Conservation (phyloP, 2,797 vertebrate genomes). For the Rallus crepitans region DNA sequence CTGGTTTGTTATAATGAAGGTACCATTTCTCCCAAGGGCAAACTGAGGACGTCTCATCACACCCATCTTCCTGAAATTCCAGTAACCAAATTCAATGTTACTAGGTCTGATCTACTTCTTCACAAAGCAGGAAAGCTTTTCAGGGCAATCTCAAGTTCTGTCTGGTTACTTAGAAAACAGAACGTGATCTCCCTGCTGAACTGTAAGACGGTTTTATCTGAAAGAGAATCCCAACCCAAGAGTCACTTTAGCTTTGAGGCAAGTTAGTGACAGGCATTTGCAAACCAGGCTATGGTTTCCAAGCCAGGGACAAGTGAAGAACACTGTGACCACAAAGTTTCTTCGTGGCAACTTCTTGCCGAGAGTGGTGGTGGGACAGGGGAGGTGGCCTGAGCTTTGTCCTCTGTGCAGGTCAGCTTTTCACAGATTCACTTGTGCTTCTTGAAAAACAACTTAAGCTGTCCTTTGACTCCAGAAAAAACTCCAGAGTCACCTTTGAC, state of each 20-base stretch:
- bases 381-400: not conserved
- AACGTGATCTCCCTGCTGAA: not conserved
- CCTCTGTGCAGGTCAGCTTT: not conserved
- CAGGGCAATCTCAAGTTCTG: not conserved
- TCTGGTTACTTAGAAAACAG: slow-evolving; percentile 33
- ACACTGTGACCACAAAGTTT: not conserved
- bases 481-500: not conserved
- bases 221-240: not conserved
- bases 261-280: not conserved
- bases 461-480: not conserved
- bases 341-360: not conserved
- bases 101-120: slow-evolving; percentile 1
- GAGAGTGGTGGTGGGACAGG: not conserved
- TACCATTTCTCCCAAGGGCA: slow-evolving; percentile 34
- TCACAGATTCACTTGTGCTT: not conserved
- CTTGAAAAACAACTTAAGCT: not conserved
- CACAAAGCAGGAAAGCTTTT: not conserved
- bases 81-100: not conserved
- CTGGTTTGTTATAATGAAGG: slow-evolving; percentile 26
- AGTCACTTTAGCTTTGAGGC: not conserved
- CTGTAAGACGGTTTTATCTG: not conserved
- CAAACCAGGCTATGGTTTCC: not conserved
- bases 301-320: not conserved
- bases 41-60: slow-evolving; percentile 48
- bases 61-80: slow-evolving; percentile 8